Conservation (phyloP, 1,140 invertebrate species). For the Dendroctonus valens region DNA sequence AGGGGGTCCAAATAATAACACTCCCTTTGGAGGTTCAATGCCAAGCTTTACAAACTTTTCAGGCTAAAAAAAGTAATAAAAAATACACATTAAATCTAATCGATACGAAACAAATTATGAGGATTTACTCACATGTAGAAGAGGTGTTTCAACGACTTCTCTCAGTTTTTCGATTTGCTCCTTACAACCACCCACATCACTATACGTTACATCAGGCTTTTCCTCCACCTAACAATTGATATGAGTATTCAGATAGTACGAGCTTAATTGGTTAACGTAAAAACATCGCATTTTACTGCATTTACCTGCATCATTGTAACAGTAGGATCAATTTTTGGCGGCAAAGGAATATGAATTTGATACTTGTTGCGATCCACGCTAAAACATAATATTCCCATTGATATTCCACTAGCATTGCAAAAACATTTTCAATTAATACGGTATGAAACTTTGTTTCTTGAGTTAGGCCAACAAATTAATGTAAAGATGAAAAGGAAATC, state of each 20-base stretch:
- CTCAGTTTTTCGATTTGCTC: constrained; percentile 99
- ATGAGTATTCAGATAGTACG: background rate
- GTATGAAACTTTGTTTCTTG: too few relatives aligned
- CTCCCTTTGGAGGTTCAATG: constrained; percentile 99
- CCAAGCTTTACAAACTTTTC: constrained; percentile 99
- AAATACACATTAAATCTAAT: background rate
- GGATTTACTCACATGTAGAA: constrained; percentile 78
- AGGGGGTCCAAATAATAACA: constrained; percentile 96
- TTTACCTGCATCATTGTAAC: constrained; percentile 98
- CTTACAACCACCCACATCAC: constrained; percentile 98
- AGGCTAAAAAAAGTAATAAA: constrained; percentile 65
- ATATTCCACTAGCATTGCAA: background rate
- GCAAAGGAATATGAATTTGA: constrained; percentile 98
- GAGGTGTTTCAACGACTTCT: constrained; percentile 98
- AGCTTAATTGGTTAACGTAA: background rate
- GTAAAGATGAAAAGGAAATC: background rate
- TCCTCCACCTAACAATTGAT: constrained; percentile 75
- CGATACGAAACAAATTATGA: background rate
- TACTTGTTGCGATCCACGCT: constrained; percentile 99
- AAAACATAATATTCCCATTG: constrained; percentile 43
- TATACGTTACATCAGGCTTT: constrained; percentile 99
- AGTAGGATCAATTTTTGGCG: constrained; percentile 99
- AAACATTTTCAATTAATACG: too few relatives aligned
- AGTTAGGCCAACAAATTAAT: background rate
- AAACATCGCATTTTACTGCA: background rate